Conservation (phyloP, 2,888 invertebrate genomes). For the Neria commutata region DNA sequence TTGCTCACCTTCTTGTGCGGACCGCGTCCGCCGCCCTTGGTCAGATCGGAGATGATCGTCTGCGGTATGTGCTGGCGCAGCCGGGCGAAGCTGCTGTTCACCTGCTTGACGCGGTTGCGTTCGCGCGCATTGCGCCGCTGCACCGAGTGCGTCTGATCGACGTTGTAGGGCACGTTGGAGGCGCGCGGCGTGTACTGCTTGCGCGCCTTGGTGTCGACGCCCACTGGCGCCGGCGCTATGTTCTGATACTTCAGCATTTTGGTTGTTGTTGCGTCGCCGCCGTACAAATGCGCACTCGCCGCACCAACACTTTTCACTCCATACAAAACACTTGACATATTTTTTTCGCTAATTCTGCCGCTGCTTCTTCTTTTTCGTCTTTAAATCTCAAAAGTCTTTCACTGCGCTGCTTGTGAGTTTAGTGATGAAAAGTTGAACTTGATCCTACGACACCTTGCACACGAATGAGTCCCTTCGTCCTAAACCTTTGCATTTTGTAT, state of each 20-base stretch:
- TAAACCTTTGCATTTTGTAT: constrained; percentile 63
- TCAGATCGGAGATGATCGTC: constrained; percentile 74
- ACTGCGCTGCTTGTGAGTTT: constrained; percentile 1
- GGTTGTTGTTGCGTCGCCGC: constrained; percentile 33
- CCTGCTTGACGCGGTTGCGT: constrained; percentile 92
- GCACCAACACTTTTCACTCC: constrained; percentile 26
- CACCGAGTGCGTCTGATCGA: constrained; percentile 82
- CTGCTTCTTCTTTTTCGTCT: constrained; percentile 17
- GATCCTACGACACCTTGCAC: constrained; percentile 63
- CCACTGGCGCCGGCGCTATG: constrained; percentile 17
- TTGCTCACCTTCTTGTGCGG: constrained; percentile 85
- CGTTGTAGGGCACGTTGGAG: constrained; percentile 41
- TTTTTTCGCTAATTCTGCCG: constrained; percentile 21
- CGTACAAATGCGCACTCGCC: constrained; percentile 33
- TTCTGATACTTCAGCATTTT: constrained; percentile 5
- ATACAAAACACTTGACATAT: constrained; percentile 36
- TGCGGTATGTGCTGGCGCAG: constrained; percentile 87
- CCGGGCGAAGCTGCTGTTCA: constrained; percentile 92
- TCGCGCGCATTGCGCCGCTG: constrained; percentile 92
- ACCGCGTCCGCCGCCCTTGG: constrained; percentile 72
- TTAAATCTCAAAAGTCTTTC: constrained; percentile 24
- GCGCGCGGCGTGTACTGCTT: constrained; percentile 21
- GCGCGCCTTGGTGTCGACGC: constrained; percentile 4
- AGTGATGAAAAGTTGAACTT: constrained; percentile 44
- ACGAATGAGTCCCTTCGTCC: constrained; percentile 66